These are phyloP conservation scores for Umimayanthus kanabou DNA, from an alignment of 92 coral and sea anemone genomes.

Conservation along the genomic window DNA sequence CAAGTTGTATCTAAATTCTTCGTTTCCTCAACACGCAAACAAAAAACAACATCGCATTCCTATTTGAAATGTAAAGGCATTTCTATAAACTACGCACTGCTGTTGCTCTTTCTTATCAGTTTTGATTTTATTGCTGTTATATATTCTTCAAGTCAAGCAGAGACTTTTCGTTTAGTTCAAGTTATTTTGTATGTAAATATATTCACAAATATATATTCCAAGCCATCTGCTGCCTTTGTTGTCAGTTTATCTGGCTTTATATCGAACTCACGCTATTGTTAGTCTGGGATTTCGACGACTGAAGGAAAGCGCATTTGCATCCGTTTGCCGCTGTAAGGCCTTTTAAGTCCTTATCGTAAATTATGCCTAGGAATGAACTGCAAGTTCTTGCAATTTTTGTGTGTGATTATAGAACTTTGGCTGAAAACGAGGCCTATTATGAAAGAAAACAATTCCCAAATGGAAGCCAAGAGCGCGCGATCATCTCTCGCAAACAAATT, in stretches of 20 bases:
- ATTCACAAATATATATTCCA: neutral
- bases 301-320: neutral
- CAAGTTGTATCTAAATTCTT: neutral
- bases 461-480: neutral
- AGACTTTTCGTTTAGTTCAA: conserved; percentile 6
- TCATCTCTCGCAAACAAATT: no score
- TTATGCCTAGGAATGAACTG: neutral
- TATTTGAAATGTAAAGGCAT: neutral
- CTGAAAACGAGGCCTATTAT: neutral
- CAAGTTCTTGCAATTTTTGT: neutral
- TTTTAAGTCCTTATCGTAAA: neutral
- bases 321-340: neutral
- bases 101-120: neutral
- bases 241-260: neutral
- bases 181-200: conserved; percentile 31
- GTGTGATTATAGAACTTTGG: neutral
- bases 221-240: conserved; percentile 39
- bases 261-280: conserved; percentile 30
- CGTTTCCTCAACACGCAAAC: neutral
- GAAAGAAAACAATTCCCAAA: neutral
- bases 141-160: neutral
- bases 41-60: neutral
- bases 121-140: neutral
- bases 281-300: neutral
- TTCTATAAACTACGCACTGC: neutral